Base-by-base conservation (phyloP, 2,113 vertebrate genomes). In the Amblyornis subalaris region DNA sequence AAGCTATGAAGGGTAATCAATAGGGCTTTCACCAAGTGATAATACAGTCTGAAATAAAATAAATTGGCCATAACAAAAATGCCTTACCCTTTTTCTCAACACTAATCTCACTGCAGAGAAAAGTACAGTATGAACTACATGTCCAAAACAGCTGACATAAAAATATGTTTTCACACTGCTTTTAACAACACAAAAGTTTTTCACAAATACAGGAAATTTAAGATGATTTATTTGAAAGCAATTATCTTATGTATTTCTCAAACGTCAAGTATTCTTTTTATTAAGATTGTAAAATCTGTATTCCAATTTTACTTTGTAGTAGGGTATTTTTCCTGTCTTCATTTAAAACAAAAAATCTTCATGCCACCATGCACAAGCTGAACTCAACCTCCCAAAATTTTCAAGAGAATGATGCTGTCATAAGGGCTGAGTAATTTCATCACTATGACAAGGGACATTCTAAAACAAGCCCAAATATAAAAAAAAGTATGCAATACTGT, bases 1-100 rank as follows among this genome's bases (percentile, higher is more conserved):
- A 94, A 94, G 88, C 92, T 95, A 95, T 79, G 88, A 97, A 95
- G 89, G 78, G n/a, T 97, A 96, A 97, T 97, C 96, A 94, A 96
- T 95, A 96, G 79, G 84, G 79, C 72, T 96, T 97, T 91, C 77
- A 94, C 70, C 88, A 96, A 97, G 95, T 85, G 92, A 96, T 93
- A 95, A 94, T 79, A 97, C 78, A 96, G 80, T 85, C 93, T 95
- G 77, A 97, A 96, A 93, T 92, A 40, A 89, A 96, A 96, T 96
- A 96, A 97, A 97, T 91, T 94, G 35, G 83, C 70, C 71, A 88
- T 93, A 96, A 76, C 88, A 96, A 94, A 97, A 96, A 95, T 88
- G 84, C 76, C 79, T 94, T 65, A 74, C 71, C 38, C 42, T 84
- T 95, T 91, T 89, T 89, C 77, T 89, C 64, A 80, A 85, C 88